Conservation (phyloP, 2,888 invertebrate genomes). For the Chromoteleia sp. region DNA sequence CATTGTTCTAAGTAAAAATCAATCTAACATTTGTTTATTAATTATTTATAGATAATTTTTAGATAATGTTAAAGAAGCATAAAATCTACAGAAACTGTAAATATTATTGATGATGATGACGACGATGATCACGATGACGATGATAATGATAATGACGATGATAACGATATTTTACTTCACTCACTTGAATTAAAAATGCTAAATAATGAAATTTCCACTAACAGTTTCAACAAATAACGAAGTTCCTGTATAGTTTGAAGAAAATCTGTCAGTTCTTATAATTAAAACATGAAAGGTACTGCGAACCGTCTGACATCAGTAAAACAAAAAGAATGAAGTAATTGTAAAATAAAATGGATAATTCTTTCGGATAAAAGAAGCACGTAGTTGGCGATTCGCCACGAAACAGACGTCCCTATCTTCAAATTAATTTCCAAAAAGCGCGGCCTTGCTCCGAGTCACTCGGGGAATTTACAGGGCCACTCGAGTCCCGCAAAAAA, state of each 20-base stretch:
- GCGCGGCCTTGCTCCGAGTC: conserved; percentile 62
- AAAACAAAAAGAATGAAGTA: conserved; percentile 55
- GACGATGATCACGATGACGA: too few relatives aligned
- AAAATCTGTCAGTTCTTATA: conserved; percentile 22
- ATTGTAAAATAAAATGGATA: conserved; percentile 62
- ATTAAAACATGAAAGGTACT: conserved; percentile 48
- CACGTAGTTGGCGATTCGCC: conserved; percentile 65
- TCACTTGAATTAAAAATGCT: too few relatives aligned
- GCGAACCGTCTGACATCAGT: conserved; percentile 37
- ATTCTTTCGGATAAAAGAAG: conserved; percentile 56
- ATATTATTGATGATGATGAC: too few relatives aligned
- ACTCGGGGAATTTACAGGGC: conserved; percentile 57
- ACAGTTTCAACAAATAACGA: neutral
- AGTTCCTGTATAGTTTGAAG: neutral
- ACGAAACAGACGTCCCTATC: conserved; percentile 57
- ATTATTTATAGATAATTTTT: too few relatives aligned
- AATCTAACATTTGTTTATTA: too few relatives aligned
- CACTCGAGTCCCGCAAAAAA: conserved; percentile 46
- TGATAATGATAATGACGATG: too few relatives aligned
- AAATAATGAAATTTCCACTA: too few relatives aligned
- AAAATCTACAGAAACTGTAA: too few relatives aligned
- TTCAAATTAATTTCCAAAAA: conserved; percentile 66
- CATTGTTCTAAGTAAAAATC: too few relatives aligned
- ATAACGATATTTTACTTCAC: too few relatives aligned
- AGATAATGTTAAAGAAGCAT: too few relatives aligned